These are phyloP conservation scores for Grus americana DNA, from an alignment of 2,113 vertebrate genomes.

Conservation along the genomic window DNA sequence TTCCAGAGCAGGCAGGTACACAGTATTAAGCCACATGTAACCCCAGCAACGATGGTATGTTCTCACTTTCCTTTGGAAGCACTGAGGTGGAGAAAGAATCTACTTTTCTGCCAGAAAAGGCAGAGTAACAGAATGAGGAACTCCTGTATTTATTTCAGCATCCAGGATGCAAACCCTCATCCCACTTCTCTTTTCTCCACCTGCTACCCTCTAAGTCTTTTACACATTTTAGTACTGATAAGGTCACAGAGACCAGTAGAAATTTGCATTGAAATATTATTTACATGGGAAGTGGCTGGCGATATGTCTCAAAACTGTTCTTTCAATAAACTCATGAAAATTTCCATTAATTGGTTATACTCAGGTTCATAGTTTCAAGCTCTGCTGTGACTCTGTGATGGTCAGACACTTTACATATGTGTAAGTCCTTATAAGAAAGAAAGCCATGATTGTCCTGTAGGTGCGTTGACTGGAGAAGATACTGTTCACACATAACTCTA, in stretches of 20 bases:
- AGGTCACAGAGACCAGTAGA: not conserved
- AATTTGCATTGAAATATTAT: conserved; percentile 8
- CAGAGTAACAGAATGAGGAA: not conserved
- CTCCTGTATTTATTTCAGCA: not conserved
- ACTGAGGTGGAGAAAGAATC: not conserved
- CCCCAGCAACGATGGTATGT: not conserved
- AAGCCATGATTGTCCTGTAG: not conserved
- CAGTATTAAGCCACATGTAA: not conserved
- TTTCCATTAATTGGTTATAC: not conserved
- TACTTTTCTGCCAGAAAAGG: not conserved
- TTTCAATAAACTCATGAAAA: not conserved
- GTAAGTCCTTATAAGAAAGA: not conserved
- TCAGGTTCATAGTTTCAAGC: not conserved
- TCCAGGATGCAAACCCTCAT: not conserved
- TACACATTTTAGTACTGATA: not conserved
- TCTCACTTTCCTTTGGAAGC: not conserved
- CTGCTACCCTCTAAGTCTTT: not conserved
- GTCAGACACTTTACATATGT: not conserved
- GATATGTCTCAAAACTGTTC: not conserved
- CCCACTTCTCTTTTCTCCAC: conserved; percentile 34
- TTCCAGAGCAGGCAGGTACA: not conserved
- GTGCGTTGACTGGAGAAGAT: not conserved
- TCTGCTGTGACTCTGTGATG: not conserved
- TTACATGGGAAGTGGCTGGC: not conserved
- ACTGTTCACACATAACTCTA: not conserved